Base-by-base conservation (phyloP, 1,140 invertebrate species). In the Andricus grossulariae region DNA sequence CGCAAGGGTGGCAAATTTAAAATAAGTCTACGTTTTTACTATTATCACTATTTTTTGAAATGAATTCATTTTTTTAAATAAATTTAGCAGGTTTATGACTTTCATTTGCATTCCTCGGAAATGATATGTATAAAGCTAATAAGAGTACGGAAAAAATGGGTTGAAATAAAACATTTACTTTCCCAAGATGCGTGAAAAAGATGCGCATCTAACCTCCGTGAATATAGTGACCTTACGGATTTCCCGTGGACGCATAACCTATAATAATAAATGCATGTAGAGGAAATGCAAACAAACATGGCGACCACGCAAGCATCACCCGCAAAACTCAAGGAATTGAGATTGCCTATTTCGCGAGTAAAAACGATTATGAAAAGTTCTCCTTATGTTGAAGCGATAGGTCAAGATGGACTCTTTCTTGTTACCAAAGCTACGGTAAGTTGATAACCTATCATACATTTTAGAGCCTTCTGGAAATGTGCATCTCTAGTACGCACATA, bases 361-460 rank as follows among this genome's bases (percentile, higher is more conserved):
- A 95, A 94, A 92, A 96, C 95, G 55, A 96, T 97, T 74, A 97
- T 97, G 96, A 97, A 96, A 92, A 96, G 95, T 90, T 96, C 95
- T 3, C 95, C 96, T 50, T 95, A 96, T 85, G 95, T 96, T 1
- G 95, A 96, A 79, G 94, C 93, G 49, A 94, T 97, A 52, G 94
- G 95, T 51, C 94, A 94, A 84, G 95, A 96, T 88, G 94, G 95
- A 16, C 90, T 96, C 19, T 94, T 93, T 88, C 87, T 95, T 74
- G 94, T 95, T 66, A 93, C 94, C 11, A 95, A 94, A 93, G 95
- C 95, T 32, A 95, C 95, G 70, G 95, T 96, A 92, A 92, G 92
- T 92, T 73, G 45, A 72, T 21, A 49, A 50, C 50, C 66, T 66
- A n/a, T 66, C 32, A n/a, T 66, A 66, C 15, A 4, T 66, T 39